Evolutionary conservation across 2,797 vertebrate species (phyloP).

Genomic region (Orestias chungarensis): DNA sequence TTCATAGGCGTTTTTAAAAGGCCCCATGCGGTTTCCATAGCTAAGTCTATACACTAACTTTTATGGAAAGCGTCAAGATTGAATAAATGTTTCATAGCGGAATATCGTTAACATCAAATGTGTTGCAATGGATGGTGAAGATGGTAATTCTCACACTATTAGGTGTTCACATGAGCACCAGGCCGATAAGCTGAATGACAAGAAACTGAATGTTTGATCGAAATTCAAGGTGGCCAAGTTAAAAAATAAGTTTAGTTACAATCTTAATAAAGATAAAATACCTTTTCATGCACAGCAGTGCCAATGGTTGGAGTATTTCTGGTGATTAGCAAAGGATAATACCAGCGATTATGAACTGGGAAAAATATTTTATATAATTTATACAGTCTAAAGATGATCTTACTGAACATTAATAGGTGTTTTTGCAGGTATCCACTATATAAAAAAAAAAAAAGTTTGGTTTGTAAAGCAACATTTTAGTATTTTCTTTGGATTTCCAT

Average conservation of each 20-base stretch:
- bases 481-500: background rate
- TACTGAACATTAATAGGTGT: too few relatives aligned
- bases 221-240: background rate
- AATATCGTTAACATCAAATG: slow-evolving; percentile 18
- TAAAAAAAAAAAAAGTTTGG: too few relatives aligned
- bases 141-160: background rate
- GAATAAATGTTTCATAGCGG: slow-evolving; percentile 22
- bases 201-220: background rate
- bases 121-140: background rate
- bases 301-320: too few relatives aligned
- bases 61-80: slow-evolving; percentile 17
- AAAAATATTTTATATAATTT: too few relatives aligned
- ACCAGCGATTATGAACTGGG: too few relatives aligned
- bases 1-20: slow-evolving; percentile 56
- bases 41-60: slow-evolving; percentile 24
- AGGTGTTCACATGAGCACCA: background rate
- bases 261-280: too few relatives aligned
- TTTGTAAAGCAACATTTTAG: background rate
- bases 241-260: too few relatives aligned
- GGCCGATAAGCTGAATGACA: background rate
- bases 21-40: slow-evolving; percentile 51
- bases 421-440: too few relatives aligned
- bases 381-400: too few relatives aligned
- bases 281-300: too few relatives aligned
- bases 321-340: too few relatives aligned